These are phyloP conservation scores for Gisinianus flammeolus DNA, from an alignment of 2,888 invertebrate species.

Conservation along the genomic window DNA sequence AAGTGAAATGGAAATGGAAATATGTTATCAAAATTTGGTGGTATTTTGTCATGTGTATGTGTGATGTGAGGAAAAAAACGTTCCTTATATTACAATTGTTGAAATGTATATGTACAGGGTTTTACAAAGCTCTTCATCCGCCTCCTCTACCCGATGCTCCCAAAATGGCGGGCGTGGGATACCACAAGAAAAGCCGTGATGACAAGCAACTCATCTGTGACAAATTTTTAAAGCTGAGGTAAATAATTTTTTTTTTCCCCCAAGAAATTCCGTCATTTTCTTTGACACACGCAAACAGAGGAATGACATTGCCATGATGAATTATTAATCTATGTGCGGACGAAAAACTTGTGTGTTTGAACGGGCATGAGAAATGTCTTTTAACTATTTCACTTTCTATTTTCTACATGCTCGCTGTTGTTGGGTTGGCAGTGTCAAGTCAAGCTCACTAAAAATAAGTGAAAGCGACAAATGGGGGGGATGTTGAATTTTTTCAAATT, in stretches of 20 bases:
- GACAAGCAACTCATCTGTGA: slow-evolving; percentile 56
- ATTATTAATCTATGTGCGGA: too few species aligned
- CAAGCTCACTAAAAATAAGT: too few species aligned
- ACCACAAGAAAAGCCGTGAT: slow-evolving; percentile 53
- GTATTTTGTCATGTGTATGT: background rate
- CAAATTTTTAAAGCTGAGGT: slow-evolving; percentile 57
- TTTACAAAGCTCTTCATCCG: slow-evolving; percentile 70
- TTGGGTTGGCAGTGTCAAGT: too few species aligned
- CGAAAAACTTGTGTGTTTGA: too few species aligned
- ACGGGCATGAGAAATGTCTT: background rate
- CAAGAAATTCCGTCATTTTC: background rate
- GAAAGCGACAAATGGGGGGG: too few species aligned
- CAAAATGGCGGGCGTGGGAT: slow-evolving; percentile 49
- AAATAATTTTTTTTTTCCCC: slow-evolving; percentile 9
- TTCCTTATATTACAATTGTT: too few species aligned
- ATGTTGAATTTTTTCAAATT: too few species aligned
- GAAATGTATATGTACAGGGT: too few species aligned
- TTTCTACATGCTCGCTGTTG: too few species aligned
- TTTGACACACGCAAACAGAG: background rate
- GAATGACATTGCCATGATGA: background rate
- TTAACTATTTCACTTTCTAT: too few species aligned
- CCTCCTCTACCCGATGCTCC: slow-evolving; percentile 61
- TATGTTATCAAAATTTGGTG: background rate
- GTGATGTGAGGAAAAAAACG: background rate
- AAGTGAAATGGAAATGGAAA: slow-evolving; percentile 58